These are phyloP conservation scores for Tetrapedia diversipes DNA, from an alignment of 2,888 invertebrate species.

Conservation along the genomic window DNA sequence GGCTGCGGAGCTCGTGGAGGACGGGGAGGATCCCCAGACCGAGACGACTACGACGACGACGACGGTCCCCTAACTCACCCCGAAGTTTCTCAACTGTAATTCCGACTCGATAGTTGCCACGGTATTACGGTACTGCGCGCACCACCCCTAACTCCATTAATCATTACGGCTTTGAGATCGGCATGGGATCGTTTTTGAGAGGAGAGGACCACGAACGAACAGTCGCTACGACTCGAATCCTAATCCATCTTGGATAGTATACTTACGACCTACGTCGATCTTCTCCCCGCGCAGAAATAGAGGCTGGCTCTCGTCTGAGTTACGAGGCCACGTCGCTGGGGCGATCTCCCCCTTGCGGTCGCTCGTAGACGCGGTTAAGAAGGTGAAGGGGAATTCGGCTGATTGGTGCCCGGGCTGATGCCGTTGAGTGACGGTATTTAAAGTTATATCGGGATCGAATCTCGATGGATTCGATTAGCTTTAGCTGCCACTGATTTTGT, in stretches of 20 bases:
- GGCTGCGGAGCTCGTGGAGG: slow-evolving; percentile 56
- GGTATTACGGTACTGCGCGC: slow-evolving; percentile 68
- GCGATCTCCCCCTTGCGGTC: neutral
- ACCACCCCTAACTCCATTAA: slow-evolving; percentile 73
- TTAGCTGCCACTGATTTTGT: neutral
- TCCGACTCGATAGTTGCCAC: slow-evolving; percentile 74
- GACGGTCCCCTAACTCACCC: slow-evolving; percentile 63
- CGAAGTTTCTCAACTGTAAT: slow-evolving; percentile 77
- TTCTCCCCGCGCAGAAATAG: slow-evolving; percentile 13
- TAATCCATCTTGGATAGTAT: slow-evolving; percentile 60
- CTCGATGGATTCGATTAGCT: slow-evolving; percentile 2
- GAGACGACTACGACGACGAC: slow-evolving; percentile 44
- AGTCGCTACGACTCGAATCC: slow-evolving; percentile 55
- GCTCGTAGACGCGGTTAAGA: neutral
- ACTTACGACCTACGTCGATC: slow-evolving; percentile 40
- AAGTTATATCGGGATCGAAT: slow-evolving; percentile 14
- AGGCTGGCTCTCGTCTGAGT: slow-evolving; percentile 13
- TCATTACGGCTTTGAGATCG: slow-evolving; percentile 70
- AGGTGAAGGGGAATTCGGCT: neutral
- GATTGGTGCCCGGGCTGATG: neutral
- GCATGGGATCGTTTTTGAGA: slow-evolving; percentile 70
- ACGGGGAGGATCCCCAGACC: slow-evolving; percentile 54
- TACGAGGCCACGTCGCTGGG: slow-evolving; percentile 12
- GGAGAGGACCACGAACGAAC: slow-evolving; percentile 39
- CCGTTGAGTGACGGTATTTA: slow-evolving; percentile 6